phyloP scores from a whole-genome alignment of 2,888 invertebrate species.

The Netelia inedita region DNA sequence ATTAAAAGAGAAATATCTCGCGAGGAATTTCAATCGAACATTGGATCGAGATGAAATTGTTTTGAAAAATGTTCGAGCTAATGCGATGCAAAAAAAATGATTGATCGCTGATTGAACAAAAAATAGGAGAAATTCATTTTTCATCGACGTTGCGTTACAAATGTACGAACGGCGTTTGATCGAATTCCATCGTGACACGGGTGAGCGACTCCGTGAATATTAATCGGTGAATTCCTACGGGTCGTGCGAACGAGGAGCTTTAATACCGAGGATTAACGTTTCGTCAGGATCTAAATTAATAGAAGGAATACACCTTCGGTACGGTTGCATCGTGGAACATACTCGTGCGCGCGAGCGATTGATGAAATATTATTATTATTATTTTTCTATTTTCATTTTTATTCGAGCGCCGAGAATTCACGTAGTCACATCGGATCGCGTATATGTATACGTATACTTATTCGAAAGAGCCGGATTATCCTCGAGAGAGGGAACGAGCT shows the following conservation, averaged over 20 bases:
- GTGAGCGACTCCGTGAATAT: background rate
- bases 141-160: background rate
- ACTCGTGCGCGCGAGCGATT: background rate
- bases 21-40: no score
- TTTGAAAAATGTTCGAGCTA: background rate
- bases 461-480: constrained; percentile 24
- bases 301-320: background rate
- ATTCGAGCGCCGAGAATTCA: background rate
- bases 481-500: constrained; percentile 6
- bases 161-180: background rate
- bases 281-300: constrained; percentile 22
- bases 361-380: no score
- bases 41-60: background rate
- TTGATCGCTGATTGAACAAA: background rate
- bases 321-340: background rate
- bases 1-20: no score
- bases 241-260: background rate
- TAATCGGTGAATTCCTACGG: constrained; percentile 1
- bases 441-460: background rate
- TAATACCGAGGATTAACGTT: constrained; percentile 10
- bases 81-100: background rate
- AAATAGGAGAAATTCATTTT: no score
- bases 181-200: background rate
- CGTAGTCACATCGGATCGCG: background rate
- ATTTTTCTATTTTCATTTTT: background rate